phyloP scores from a whole-genome alignment of 1,140 invertebrate genomes.

The Drosophila burlai region DNA sequence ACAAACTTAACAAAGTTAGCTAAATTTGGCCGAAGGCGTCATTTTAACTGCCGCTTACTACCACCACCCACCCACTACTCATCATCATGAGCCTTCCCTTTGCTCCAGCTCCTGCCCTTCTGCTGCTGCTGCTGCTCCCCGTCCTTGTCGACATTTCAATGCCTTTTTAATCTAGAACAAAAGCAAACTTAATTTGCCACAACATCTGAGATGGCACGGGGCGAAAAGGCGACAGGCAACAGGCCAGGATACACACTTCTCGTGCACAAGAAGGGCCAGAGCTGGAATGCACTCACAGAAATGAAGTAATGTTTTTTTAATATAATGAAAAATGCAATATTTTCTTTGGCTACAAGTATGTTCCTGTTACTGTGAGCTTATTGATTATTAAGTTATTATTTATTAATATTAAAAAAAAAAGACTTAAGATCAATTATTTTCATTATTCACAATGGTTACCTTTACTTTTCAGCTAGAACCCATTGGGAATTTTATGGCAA shows the following conservation, averaged over 20 bases:
- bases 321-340: background rate
- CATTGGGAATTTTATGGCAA: background rate
- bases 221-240: conserved; percentile 24
- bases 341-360: no score
- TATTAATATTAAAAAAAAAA: background rate
- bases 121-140: conserved; percentile 1
- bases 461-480: no score
- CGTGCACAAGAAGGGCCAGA: background rate
- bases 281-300: background rate
- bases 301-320: background rate
- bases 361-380: background rate
- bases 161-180: conserved; percentile 71
- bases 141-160: conserved; percentile 57
- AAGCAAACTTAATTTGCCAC: conserved; percentile 71
- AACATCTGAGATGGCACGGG: conserved; percentile 55
- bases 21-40: conserved; percentile 61
- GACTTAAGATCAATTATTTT: background rate
- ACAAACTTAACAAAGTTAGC: conserved; percentile 63
- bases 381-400: background rate
- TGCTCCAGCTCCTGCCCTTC: background rate
- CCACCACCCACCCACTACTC: conserved; percentile 6
- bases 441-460: no score
- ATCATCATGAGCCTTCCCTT: conserved; percentile 1
- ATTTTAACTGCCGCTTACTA: conserved; percentile 61
- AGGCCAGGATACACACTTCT: conserved; percentile 13